Percentiles rank a stretch among this genome's conserved stretches.
phyloP scores from a whole-genome alignment of 2,888 invertebrate species.

The Noctua fimbriata region DNA sequence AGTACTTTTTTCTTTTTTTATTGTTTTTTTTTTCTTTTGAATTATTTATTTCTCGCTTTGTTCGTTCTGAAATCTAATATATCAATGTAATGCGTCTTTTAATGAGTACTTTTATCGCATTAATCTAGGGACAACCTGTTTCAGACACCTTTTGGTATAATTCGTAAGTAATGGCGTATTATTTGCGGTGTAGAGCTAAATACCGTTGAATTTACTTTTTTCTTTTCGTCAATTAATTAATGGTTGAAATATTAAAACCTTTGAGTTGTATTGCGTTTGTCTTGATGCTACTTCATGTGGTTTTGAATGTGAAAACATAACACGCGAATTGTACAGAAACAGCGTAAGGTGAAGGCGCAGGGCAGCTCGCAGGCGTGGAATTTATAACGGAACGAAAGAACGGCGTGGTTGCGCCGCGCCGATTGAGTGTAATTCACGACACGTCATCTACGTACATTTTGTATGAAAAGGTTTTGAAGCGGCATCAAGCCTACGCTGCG shows the following conservation, averaged over 20 bases:
- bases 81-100: slow-evolving; percentile 59
- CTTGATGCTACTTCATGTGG: neutral
- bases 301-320: neutral
- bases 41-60: slow-evolving; percentile 62
- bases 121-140: slow-evolving; percentile 61
- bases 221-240: slow-evolving; percentile 53
- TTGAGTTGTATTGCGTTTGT: slow-evolving; percentile 22
- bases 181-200: slow-evolving; percentile 47
- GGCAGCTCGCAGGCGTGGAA: no score
- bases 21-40: slow-evolving; percentile 28
- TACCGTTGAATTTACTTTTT: slow-evolving; percentile 46
- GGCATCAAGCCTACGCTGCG: no score
- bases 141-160: slow-evolving; percentile 59
- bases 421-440: no score
- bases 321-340: no score
- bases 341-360: no score
- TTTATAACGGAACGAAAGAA: no score
- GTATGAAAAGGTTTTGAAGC: no score
- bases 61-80: slow-evolving; percentile 57
- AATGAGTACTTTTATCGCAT: slow-evolving; percentile 61
- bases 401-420: no score
- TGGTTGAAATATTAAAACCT: slow-evolving; percentile 52
- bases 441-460: no score
- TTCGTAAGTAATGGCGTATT: slow-evolving; percentile 57
- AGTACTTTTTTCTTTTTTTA: slow-evolving; percentile 9